Evolutionary conservation across 2,113 vertebrate genomes (phyloP).

Genomic region (rat (Rattus norvegicus)): DNA sequence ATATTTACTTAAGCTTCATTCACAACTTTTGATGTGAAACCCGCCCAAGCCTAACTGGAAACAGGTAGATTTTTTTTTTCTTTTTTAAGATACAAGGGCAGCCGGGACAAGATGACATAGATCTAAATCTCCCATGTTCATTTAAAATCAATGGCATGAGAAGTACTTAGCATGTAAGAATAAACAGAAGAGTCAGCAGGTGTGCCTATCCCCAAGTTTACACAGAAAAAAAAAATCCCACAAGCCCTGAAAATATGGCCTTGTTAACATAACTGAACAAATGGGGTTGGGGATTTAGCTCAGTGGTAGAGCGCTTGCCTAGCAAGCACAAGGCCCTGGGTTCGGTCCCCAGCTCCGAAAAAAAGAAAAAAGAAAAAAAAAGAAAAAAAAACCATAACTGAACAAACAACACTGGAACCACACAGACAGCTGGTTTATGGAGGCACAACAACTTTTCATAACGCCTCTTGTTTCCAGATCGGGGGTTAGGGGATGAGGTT

Average conservation of each 20-base stretch:
- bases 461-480: background rate
- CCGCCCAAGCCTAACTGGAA: conserved; percentile 48
- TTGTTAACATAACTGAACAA: conserved; percentile 11
- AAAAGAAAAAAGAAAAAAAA: too few relatives aligned
- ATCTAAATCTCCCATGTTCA: background rate
- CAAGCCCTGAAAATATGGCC: background rate
- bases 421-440: background rate
- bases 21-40: conserved; percentile 71
- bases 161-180: background rate
- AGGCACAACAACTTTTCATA: background rate
- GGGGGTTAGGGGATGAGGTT: background rate
- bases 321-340: too few relatives aligned
- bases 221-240: background rate
- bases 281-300: too few relatives aligned
- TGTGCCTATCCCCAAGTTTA: background rate
- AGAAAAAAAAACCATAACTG: too few relatives aligned
- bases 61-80: conserved; percentile 1
- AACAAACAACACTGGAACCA: background rate
- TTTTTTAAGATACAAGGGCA: background rate
- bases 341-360: too few relatives aligned
- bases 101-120: fast-evolving
- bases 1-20: conserved; percentile 81
- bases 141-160: background rate
- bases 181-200: background rate
- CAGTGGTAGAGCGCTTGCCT: too few relatives aligned